Conservation (phyloP, 2,888 invertebrate genomes). For the Eurytoma adleriae region DNA sequence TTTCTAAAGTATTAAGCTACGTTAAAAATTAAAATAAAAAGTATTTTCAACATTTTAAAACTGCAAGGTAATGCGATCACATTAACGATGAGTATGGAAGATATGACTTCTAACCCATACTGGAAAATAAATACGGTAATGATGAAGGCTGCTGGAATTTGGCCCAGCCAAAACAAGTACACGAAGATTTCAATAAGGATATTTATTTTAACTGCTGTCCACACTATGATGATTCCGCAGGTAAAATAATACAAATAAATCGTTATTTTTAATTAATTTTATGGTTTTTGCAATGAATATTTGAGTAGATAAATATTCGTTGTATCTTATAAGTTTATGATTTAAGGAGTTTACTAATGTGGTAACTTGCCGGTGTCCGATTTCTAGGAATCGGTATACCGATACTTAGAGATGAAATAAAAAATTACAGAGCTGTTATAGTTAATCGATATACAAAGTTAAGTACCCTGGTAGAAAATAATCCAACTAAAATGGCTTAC, state of each 20-base stretch:
- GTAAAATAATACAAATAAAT: background rate
- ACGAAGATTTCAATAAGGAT: conserved; percentile 21
- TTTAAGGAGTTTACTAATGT: too few species aligned
- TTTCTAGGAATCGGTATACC: too few species aligned
- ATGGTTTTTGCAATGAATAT: background rate
- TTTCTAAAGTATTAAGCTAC: background rate
- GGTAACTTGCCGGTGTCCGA: too few species aligned
- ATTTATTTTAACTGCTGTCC: background rate
- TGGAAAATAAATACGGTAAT: conserved; percentile 24
- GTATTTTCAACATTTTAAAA: background rate
- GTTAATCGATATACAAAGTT: too few species aligned
- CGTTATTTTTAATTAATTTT: background rate
- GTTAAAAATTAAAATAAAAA: background rate
- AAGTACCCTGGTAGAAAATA: too few species aligned
- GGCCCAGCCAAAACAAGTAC: conserved; percentile 26
- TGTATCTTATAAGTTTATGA: too few species aligned
- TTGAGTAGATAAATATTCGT: too few species aligned
- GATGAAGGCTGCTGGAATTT: conserved; percentile 14
- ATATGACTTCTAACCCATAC: conserved; percentile 1
- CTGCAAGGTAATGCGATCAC: background rate
- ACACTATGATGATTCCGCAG: conserved; percentile 10
- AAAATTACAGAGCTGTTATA: too few species aligned
- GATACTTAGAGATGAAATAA: too few species aligned
- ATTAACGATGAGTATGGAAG: background rate
- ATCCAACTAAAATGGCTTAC: too few species aligned